Evolutionary conservation across 1,140 invertebrate species (phyloP).

Genomic region (Heliconius himera): DNA sequence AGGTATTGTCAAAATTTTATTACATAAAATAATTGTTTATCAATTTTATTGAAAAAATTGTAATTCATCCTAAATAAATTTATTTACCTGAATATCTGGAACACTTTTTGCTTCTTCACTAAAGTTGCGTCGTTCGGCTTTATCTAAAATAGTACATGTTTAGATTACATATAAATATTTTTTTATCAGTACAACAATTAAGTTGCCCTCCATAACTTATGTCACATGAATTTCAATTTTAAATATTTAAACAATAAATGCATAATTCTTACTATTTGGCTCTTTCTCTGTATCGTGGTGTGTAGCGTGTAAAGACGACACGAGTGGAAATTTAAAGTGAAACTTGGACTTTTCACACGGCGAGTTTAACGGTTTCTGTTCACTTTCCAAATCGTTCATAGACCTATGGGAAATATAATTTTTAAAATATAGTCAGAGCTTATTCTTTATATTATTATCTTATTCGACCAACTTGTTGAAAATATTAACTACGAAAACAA

Average conservation of each 20-base stretch:
- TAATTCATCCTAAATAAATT: neutral
- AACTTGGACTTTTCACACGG: conserved; percentile 92
- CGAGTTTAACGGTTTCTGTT: conserved; percentile 86
- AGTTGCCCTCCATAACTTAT: too few species aligned
- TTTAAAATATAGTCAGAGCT: neutral
- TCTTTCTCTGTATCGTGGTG: conserved; percentile 53
- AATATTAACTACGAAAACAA: neutral
- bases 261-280: conserved; percentile 34
- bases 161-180: neutral
- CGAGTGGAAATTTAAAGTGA: conserved; percentile 90
- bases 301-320: conserved; percentile 55
- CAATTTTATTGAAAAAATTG: too few species aligned
- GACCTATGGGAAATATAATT: conserved; percentile 78
- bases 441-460: too few species aligned
- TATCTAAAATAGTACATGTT: conserved; percentile 63
- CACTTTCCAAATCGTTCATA: conserved; percentile 90
- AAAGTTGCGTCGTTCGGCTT: conserved; percentile 90
- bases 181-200: too few species aligned
- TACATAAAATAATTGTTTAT: too few species aligned
- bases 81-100: conserved; percentile 91
- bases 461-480: neutral
- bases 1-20: too few species aligned
- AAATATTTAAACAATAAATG: neutral
- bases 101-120: conserved; percentile 94
- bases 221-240: too few species aligned